Percentiles rank a stretch among this genome's conserved stretches.
Evolutionary conservation across 2,888 invertebrate genomes (phyloP).

Genomic region (Tillus elongatus): DNA sequence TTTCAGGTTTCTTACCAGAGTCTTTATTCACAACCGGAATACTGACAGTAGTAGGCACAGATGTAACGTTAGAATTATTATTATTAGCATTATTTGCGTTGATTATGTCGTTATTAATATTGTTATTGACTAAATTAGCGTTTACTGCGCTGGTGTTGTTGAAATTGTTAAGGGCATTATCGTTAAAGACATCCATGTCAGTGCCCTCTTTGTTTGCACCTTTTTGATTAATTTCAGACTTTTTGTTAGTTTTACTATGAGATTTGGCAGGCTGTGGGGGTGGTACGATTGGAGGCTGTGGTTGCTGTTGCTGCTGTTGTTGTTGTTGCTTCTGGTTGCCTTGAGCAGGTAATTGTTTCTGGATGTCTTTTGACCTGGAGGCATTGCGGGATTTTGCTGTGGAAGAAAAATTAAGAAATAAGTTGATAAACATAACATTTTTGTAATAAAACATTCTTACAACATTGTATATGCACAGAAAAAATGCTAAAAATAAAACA

Average conservation of each 20-base stretch:
- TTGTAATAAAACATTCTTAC: no score
- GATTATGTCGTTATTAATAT: constrained; percentile 22
- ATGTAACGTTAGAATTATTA: constrained; percentile 8
- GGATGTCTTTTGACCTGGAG: constrained; percentile 27
- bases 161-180: constrained; percentile 29
- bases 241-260: constrained; percentile 45
- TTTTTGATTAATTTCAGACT: constrained; percentile 47
- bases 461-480: no score
- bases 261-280: constrained; percentile 42
- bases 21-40: constrained; percentile 9
- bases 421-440: no score
- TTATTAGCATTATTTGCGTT: constrained; percentile 25
- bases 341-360: constrained; percentile 20
- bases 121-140: constrained; percentile 16
- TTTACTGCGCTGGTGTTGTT: constrained; percentile 23
- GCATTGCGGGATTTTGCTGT: constrained; percentile 34
- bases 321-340: constrained; percentile 6
- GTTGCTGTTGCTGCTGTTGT: constrained; percentile 18
- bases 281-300: constrained; percentile 28
- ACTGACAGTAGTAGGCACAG: constrained; percentile 6
- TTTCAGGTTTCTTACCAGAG: constrained; percentile 16
- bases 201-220: constrained; percentile 52
- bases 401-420: constrained; percentile 23
- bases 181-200: constrained; percentile 52
- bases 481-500: no score